A percentile compares a stretch with the other conserved stretches of the same genome.
Evolutionary conservation across 1,140 invertebrate genomes (phyloP).

Genomic region (Drosophila biarmipes): DNA sequence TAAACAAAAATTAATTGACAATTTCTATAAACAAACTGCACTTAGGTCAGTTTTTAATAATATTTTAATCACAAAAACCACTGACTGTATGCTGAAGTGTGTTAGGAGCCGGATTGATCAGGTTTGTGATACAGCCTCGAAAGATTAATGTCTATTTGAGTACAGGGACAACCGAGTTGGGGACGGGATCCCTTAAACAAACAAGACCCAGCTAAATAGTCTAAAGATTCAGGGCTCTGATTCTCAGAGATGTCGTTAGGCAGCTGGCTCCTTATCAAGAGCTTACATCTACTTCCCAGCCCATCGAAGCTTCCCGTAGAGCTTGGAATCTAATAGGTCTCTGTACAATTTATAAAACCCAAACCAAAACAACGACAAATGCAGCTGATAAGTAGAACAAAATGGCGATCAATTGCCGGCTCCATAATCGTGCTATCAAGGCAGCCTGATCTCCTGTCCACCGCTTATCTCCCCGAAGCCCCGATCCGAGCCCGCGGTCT

Average conservation of each 20-base stretch:
- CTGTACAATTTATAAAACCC: slow-evolving; percentile 19
- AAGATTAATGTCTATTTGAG: slow-evolving; percentile 9
- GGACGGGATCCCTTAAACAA: slow-evolving; percentile 4
- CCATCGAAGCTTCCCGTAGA: slow-evolving; percentile 7
- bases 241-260: not conserved
- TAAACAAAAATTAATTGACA: slow-evolving; percentile 20
- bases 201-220: not conserved
- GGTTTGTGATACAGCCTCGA: not conserved
- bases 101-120: slow-evolving; percentile 7
- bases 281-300: slow-evolving; percentile 20
- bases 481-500: slow-evolving; percentile 39
- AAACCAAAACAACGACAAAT: slow-evolving; percentile 33
- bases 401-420: slow-evolving; percentile 60
- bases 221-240: slow-evolving; percentile 15
- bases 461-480: slow-evolving; percentile 39
- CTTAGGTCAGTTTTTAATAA: slow-evolving; percentile 51
- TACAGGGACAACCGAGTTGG: slow-evolving; percentile 13
- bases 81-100: slow-evolving; percentile 8
- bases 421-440: slow-evolving; percentile 41
- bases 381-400: slow-evolving; percentile 61
- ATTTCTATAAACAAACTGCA: slow-evolving; percentile 40
- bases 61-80: slow-evolving; percentile 19
- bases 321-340: slow-evolving; percentile 22
- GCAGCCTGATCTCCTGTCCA: slow-evolving; percentile 62
- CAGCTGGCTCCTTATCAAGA: slow-evolving; percentile 11